These are phyloP conservation scores for Leucoma salicis DNA, from an alignment of 2,888 invertebrate species.

Conservation along the genomic window DNA sequence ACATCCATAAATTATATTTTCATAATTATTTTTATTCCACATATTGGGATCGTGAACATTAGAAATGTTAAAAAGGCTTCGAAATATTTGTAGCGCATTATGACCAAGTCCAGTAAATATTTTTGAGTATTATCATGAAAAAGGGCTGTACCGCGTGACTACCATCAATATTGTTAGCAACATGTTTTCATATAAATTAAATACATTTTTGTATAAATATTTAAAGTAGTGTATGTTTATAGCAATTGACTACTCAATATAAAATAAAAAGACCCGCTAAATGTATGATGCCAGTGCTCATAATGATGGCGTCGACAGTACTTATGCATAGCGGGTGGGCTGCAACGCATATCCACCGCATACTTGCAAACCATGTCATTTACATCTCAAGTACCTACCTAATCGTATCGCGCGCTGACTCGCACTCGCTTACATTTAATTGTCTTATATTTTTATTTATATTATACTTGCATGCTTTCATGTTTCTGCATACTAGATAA, in stretches of 20 bases:
- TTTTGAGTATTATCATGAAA: too few species aligned
- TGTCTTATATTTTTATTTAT: too few species aligned
- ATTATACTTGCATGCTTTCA: too few species aligned
- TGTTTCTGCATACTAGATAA: too few species aligned
- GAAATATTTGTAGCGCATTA: too few species aligned
- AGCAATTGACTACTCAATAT: slow-evolving; percentile 2
- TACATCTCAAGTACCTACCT: slow-evolving; percentile 38
- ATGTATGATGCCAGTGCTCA: slow-evolving; percentile 19
- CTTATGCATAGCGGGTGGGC: slow-evolving; percentile 41
- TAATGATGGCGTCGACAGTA: slow-evolving; percentile 24
- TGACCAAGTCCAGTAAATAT: too few species aligned
- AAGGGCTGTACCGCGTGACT: too few species aligned
- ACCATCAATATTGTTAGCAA: too few species aligned
- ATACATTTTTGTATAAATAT: background rate
- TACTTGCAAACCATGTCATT: slow-evolving; percentile 40
- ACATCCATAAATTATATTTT: slow-evolving; percentile 20
- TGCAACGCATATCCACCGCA: slow-evolving; percentile 30
- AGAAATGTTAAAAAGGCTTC: too few species aligned
- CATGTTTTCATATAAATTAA: too few species aligned
- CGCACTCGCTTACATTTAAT: slow-evolving; percentile 23
- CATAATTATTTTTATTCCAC: slow-evolving; percentile 9
- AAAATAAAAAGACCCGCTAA: slow-evolving; percentile 19
- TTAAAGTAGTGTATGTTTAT: slow-evolving; percentile 1
- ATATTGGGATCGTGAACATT: background rate
- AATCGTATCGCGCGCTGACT: slow-evolving; percentile 23